These are phyloP conservation scores for Parascotia fuliginaria DNA, from an alignment of 2,888 invertebrate genomes.

Conservation along the genomic window DNA sequence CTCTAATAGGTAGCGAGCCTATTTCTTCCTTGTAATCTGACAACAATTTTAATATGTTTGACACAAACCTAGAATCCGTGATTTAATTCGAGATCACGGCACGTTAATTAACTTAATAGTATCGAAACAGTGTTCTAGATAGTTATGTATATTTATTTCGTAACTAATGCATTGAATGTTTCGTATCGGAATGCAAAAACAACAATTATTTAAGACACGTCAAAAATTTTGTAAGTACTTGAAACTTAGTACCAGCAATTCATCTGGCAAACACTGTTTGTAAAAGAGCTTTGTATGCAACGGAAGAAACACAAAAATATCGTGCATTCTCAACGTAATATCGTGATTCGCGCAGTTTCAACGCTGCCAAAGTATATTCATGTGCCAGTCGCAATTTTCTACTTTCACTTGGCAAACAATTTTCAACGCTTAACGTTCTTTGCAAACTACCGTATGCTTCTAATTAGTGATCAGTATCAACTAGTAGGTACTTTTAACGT, in stretches of 20 bases:
- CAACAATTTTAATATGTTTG: no score
- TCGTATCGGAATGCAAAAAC: no score
- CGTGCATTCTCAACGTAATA: slow-evolving; percentile 50
- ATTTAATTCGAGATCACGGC: no score
- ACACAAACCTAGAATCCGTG: no score
- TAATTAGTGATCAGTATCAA: slow-evolving; percentile 33
- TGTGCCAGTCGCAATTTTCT: slow-evolving; percentile 39
- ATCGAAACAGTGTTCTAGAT: no score
- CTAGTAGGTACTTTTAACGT: slow-evolving; percentile 14
- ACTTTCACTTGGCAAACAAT: slow-evolving; percentile 57
- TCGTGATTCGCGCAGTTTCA: slow-evolving; percentile 27
- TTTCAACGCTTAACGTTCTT: slow-evolving; percentile 36
- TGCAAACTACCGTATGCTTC: slow-evolving; percentile 29
- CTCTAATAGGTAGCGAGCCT: no score
- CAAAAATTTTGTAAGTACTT: not conserved
- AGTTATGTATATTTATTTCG: no score
- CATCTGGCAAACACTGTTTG: slow-evolving; percentile 13
- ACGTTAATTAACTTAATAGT: no score
- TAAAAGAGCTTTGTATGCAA: slow-evolving; percentile 40
- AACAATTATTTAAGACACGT: no score
- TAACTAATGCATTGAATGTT: no score
- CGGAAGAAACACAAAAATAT: slow-evolving; percentile 53
- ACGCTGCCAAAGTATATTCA: slow-evolving; percentile 19
- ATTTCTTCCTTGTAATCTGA: no score
- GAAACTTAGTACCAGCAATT: slow-evolving; percentile 1